These are phyloP conservation scores for Cylas formicarius DNA, from an alignment of 1,140 invertebrate species.

Conservation along the genomic window DNA sequence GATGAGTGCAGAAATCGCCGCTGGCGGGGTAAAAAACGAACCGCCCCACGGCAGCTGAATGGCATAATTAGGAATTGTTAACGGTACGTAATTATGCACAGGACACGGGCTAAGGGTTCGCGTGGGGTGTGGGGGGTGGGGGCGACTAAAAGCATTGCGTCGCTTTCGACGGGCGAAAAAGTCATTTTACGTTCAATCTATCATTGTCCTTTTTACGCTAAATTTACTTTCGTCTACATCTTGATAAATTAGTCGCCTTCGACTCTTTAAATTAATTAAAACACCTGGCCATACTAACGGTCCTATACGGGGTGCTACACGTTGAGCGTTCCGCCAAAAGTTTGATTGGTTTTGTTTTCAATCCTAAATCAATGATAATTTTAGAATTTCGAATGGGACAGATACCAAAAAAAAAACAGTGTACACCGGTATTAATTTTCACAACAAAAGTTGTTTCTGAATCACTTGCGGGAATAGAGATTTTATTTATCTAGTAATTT, in stretches of 20 bases:
- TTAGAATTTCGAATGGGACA: no score
- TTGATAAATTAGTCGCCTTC: slow-evolving; percentile 11
- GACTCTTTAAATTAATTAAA: slow-evolving; percentile 14
- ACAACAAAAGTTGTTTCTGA: no score
- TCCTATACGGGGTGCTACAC: no score
- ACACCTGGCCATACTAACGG: slow-evolving; percentile 6
- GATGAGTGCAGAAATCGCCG: no score
- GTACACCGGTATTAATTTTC: no score
- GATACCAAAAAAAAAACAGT: no score
- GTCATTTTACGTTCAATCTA: slow-evolving; percentile 6
- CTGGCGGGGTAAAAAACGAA: no score
- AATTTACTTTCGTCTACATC: slow-evolving; percentile 9
- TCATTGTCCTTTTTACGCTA: slow-evolving; percentile 5
- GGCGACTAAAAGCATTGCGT: neutral
- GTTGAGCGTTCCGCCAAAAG: slow-evolving; percentile 7
- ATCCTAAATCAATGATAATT: no score
- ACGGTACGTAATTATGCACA: slow-evolving; percentile 4
- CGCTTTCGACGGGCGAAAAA: slow-evolving; percentile 3
- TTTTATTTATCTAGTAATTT: no score
- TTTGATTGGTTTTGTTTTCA: no score
- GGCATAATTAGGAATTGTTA: slow-evolving; percentile 8
- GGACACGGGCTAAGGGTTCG: no score
- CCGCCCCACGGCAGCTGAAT: neutral
- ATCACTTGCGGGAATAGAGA: no score
- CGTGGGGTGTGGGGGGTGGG: neutral